Evolutionary conservation across 2,797 vertebrate genomes (phyloP), one percentile per base, ranked within the genome.

Genomic region (Petrocephalus schoutedeni): DNA sequence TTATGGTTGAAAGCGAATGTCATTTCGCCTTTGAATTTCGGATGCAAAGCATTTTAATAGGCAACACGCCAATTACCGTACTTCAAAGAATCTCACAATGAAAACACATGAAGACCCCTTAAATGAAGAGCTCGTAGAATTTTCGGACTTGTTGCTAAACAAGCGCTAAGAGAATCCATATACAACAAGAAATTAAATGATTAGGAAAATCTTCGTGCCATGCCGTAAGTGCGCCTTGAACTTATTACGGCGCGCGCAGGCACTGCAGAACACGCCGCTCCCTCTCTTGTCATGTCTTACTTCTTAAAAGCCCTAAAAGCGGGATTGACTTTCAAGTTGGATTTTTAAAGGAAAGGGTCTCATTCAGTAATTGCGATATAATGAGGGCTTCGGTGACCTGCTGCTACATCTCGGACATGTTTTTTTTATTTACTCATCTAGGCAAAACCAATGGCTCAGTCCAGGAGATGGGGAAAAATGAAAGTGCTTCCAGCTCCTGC

Each of bases 381-480:
- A 97, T 96, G 95, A 97, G 94, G 91, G 92, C 91, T 95, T 95
- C 92, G 92, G 91, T 95, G 94, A 96, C 95, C 94, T 95, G 87
- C 94, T 94, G 94, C 93, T 94, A 96, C 93, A 94, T 95, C 94
- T 93, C 92, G 94, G 94, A 92, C 94, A 94, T 95, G 94, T 95
- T 96, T 95, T 95, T 86, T 96, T 95, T 96, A 96, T 96, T 97
- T 97, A 96, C 95, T 95, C 91, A 89, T 95, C 93, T 93, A 90
- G 94, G 92, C 91, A 95, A 96, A 95, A 92, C 92, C 94, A 95
- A 94, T 93, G 93, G 93, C 93, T 96, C 93, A 90, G 92, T 96
- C 93, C 95, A 95, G 96, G 95, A 96, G 94, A 97, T 96, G 96
- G 96, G 96, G 96, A 96, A 97, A 97, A 96, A 96, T 94, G 32